A percentile compares a stretch with the other conserved stretches of the same genome.
These are phyloP conservation scores for Drosophila sp. DNA, from an alignment of 1,140 invertebrate species.

Conservation along the genomic window DNA sequence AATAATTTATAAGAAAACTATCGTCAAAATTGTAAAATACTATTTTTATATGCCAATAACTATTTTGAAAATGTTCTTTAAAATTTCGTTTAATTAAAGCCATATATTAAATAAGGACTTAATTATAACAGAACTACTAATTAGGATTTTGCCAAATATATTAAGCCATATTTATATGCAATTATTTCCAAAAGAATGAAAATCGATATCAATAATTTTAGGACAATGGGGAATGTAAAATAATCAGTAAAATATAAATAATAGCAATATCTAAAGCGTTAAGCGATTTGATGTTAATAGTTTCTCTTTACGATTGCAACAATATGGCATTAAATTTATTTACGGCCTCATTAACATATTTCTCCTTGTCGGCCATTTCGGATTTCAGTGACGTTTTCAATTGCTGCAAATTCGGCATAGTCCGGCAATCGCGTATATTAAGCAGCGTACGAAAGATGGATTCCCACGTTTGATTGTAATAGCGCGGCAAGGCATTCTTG, in stretches of 20 bases:
- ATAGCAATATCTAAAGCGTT: not conserved
- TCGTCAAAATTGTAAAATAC: too few species aligned
- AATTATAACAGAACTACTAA: too few species aligned
- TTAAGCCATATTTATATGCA: too few species aligned
- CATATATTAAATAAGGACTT: too few species aligned
- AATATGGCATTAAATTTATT: conserved; percentile 58
- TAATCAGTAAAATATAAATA: not conserved
- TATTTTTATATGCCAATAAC: too few species aligned
- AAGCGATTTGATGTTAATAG: too few species aligned
- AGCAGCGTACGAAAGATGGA: conserved; percentile 87
- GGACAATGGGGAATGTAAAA: not conserved
- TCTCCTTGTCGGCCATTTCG: conserved; percentile 84
- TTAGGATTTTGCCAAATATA: too few species aligned
- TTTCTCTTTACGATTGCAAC: conserved; percentile 18
- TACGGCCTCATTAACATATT: conserved; percentile 64
- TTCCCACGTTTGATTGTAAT: conserved; percentile 87
- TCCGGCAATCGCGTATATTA: conserved; percentile 88
- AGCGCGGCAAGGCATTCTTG: conserved; percentile 83
- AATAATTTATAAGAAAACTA: not conserved
- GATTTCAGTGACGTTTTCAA: conserved; percentile 86
- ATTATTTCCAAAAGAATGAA: not conserved
- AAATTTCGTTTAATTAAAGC: too few species aligned
- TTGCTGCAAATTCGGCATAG: conserved; percentile 86
- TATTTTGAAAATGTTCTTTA: too few species aligned
- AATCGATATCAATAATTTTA: not conserved